Evolutionary conservation across 2,888 invertebrate species (phyloP).

Genomic region (Phoenoteleia sp.): DNA sequence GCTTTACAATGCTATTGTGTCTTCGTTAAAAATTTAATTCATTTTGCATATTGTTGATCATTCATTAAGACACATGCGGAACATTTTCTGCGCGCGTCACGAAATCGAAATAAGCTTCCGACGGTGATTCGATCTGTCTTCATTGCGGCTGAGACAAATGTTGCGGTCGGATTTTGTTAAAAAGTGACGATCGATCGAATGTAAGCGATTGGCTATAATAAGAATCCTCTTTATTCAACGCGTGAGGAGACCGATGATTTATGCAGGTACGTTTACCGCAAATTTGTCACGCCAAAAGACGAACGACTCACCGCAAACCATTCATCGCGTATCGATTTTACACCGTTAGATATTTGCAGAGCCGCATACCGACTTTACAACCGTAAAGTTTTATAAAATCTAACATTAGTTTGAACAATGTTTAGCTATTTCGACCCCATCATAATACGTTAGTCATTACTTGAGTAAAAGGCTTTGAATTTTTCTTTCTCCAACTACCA

Average conservation of each 20-base stretch:
- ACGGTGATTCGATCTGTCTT: constrained; percentile 64
- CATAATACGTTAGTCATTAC: too few relatives aligned
- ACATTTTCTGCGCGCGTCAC: constrained; percentile 1
- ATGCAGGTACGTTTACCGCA: constrained; percentile 56
- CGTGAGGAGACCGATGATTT: constrained; percentile 61
- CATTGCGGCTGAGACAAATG: constrained; percentile 69
- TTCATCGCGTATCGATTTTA: constrained; percentile 70
- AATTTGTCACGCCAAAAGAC: constrained; percentile 69
- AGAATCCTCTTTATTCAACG: constrained; percentile 71
- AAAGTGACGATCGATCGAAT: constrained; percentile 48
- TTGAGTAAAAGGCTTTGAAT: too few relatives aligned
- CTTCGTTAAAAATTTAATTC: too few relatives aligned
- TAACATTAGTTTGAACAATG: too few relatives aligned
- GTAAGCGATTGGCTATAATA: constrained; percentile 62
- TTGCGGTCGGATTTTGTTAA: constrained; percentile 68
- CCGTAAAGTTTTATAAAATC: too few relatives aligned
- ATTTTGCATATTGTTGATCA: too few relatives aligned
- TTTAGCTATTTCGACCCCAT: too few relatives aligned
- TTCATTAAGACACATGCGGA: not conserved
- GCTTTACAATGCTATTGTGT: not conserved
- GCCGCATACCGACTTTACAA: constrained; percentile 45
- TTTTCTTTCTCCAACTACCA: too few relatives aligned
- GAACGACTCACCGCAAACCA: constrained; percentile 66
- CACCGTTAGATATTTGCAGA: constrained; percentile 41
- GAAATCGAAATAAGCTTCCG: constrained; percentile 51